Evolutionary conservation across 1,140 invertebrate genomes (phyloP), one percentile per base, ranked within the genome.

Genomic region (Megathymus violae): DNA sequence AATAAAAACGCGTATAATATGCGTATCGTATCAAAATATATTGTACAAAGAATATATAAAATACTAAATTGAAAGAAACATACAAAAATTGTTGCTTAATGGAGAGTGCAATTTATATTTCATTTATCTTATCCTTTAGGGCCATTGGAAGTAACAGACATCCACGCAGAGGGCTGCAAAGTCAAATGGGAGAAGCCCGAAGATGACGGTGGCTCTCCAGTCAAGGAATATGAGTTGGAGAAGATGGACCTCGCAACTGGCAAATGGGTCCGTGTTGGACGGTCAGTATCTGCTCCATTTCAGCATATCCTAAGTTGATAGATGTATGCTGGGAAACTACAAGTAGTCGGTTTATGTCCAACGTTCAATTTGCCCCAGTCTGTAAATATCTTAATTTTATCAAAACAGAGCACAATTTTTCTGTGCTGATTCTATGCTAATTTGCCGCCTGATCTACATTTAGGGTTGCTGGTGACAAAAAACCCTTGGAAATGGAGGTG

Each of bases 151-250:
- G 96, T 99, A 1, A 93, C 93, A 4, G 96, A 98, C 79, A 94
- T 98, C 0, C 96, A 96, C 16, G 97, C 97, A 43, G 96, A 95
- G 62, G 95, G 95, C 27, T 97, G 97, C 80, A 97, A 97, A 71
- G 92, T 99, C 0, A 94, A 94, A 71, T 98, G 97, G 97, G 94
- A 96, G 80, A 97, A 97, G 77, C 97, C 97, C 1, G 96, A 97
- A 67, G 96, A 98, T 83, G 98, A 99, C 83, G 98, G 98, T 65
- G 98, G 98, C 31, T 93, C 95, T 34, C 97, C 98, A 0, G 97
- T 99, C 76, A 97, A 96, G 78, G 96, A 98, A 83, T 99, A 99
- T 78, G 96, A 98, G 86, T 94, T 99, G 52, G 98, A 99, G 85
- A 98, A 98, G 88, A 95, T 98, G 93, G 97, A 99, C 85, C 91